Evolutionary conservation across 2,888 invertebrate species (phyloP).

Genomic region (Syritta pipiens): DNA sequence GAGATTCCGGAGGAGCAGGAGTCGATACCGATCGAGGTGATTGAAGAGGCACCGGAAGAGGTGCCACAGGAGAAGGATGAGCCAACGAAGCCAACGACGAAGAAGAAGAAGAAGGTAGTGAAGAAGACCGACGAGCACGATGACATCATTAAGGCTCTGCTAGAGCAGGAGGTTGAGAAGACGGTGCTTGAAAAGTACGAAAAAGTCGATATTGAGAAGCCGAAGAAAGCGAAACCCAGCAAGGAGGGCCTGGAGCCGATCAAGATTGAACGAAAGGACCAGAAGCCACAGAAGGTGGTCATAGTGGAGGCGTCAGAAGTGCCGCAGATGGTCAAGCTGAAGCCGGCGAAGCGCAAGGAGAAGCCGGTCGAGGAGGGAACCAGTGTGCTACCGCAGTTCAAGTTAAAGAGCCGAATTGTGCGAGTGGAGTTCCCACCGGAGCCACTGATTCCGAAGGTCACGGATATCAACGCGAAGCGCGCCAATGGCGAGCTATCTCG

Average conservation of each 20-base stretch:
- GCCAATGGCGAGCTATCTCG: conserved; percentile 86
- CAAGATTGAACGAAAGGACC: conserved; percentile 83
- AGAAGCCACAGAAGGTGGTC: conserved; percentile 84
- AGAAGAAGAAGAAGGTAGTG: conserved; percentile 75
- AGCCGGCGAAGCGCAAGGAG: conserved; percentile 77
- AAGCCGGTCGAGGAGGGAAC: conserved; percentile 81
- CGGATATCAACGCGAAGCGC: conserved; percentile 81
- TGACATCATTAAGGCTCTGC: conserved; percentile 75
- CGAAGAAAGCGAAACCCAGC: conserved; percentile 75
- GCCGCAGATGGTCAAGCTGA: conserved; percentile 85
- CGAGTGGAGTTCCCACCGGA: conserved; percentile 84
- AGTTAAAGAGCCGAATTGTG: conserved; percentile 85
- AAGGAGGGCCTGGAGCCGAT: conserved; percentile 79
- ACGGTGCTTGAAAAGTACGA: conserved; percentile 80
- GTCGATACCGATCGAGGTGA: conserved; percentile 74
- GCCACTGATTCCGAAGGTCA: conserved; percentile 80
- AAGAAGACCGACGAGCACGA: conserved; percentile 78
- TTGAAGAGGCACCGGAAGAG: conserved; percentile 74
- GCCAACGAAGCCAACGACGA: conserved; percentile 73
- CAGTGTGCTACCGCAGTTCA: conserved; percentile 83
- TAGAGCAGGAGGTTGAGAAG: conserved; percentile 78
- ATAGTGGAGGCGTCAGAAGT: conserved; percentile 82
- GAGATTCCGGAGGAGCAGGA: conserved; percentile 73
- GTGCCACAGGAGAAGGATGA: conserved; percentile 71
- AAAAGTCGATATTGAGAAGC: conserved; percentile 78